Conservation (phyloP, 2,113 vertebrate genomes). For the Ariopsis seemanni region DNA sequence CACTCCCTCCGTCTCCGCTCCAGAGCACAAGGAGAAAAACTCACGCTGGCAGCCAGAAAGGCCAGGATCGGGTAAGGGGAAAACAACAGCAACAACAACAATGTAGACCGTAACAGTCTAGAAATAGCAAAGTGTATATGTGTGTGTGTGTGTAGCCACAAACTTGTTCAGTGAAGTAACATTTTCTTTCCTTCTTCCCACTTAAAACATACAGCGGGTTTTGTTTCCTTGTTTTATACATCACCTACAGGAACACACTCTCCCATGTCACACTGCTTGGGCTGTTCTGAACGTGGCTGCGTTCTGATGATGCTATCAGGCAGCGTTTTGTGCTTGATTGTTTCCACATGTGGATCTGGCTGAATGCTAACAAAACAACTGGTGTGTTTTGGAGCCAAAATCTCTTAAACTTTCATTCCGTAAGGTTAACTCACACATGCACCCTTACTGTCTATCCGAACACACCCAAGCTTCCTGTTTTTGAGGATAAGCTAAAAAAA, state of each 20-base stretch:
- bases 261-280: constrained; percentile 31
- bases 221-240: background rate
- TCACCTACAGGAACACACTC: constrained; percentile 1
- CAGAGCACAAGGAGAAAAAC: constrained; percentile 45
- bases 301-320: constrained; percentile 73
- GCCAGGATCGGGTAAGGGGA: constrained; percentile 50
- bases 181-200: constrained; percentile 46
- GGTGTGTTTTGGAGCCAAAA: background rate
- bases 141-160: constrained; percentile 19
- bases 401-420: background rate
- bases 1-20: constrained; percentile 38
- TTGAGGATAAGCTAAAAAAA: background rate
- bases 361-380: constrained; percentile 60
- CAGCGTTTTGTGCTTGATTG: constrained; percentile 68
- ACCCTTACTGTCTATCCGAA: background rate
- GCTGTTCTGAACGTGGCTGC: constrained; percentile 60
- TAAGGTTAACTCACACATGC: background rate
- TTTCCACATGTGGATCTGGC: constrained; percentile 72
- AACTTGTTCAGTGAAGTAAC: background rate
- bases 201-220: constrained; percentile 38
- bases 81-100: background rate
- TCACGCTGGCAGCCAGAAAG: constrained; percentile 52
- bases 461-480: constrained; percentile 12
- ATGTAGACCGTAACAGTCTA: constrained; percentile 47
- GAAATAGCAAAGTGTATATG: constrained; percentile 51